Conservation (phyloP, 2,113 vertebrate species). For the Elephantulus edwardii region DNA sequence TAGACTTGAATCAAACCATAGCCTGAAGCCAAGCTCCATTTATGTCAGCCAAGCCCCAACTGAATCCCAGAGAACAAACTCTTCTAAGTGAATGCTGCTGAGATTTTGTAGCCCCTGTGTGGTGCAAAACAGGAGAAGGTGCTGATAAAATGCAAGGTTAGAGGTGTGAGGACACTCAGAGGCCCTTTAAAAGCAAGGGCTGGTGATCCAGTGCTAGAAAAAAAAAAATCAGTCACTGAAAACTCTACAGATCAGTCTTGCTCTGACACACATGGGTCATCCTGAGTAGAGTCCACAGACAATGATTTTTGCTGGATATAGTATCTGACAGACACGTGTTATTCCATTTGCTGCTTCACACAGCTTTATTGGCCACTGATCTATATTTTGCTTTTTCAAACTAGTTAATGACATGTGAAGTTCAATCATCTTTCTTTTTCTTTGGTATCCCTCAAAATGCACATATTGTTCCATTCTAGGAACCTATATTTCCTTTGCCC, state of each 20-base stretch:
- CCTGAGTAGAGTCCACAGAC: background rate
- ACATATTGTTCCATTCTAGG: background rate
- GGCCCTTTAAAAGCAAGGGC: background rate
- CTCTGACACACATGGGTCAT: background rate
- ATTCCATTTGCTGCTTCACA: slow-evolving; percentile 41
- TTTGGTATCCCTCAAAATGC: background rate
- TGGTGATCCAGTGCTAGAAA: background rate
- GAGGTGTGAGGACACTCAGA: background rate
- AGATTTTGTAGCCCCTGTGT: background rate
- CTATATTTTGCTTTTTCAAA: slow-evolving; percentile 1
- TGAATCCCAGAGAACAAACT: slow-evolving; percentile 18
- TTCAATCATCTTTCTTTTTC: background rate
- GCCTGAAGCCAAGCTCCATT: background rate
- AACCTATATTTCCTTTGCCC: background rate
- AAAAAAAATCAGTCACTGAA: background rate
- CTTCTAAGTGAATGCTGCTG: background rate
- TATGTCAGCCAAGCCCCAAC: background rate
- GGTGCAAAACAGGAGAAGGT: background rate
- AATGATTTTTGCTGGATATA: background rate
- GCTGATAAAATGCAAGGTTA: background rate
- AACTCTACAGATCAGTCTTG: background rate
- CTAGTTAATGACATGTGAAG: background rate
- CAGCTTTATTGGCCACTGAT: background rate
- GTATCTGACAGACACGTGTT: background rate
- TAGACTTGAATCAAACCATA: background rate